Conservation (phyloP, 2,888 invertebrate genomes). For the Cremastobaeus sp. region DNA sequence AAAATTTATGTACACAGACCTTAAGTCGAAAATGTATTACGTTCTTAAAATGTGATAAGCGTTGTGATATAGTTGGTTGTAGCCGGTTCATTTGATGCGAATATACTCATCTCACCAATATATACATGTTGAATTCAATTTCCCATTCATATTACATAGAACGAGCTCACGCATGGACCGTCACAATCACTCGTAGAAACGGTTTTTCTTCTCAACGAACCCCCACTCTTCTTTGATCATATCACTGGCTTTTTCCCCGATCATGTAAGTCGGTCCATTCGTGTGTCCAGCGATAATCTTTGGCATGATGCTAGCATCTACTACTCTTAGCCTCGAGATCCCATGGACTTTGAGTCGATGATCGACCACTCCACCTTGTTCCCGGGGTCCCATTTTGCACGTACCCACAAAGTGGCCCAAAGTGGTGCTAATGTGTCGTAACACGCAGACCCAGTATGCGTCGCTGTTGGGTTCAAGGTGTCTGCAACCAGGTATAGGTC, state of each 20-base stretch:
- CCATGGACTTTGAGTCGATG: slow-evolving; percentile 79
- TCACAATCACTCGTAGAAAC: not conserved
- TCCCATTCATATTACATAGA: too few species aligned
- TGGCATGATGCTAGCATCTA: slow-evolving; percentile 82
- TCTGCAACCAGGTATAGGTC: slow-evolving; percentile 85
- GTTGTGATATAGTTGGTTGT: too few species aligned
- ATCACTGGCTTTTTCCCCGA: slow-evolving; percentile 81
- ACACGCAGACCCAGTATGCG: slow-evolving; percentile 86
- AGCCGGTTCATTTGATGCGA: too few species aligned
- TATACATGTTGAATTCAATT: too few species aligned
- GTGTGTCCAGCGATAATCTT: slow-evolving; percentile 81
- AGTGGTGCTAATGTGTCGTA: slow-evolving; percentile 85
- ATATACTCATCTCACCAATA: too few species aligned
- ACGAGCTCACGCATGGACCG: too few species aligned
- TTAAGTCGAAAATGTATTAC: too few species aligned
- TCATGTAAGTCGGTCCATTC: slow-evolving; percentile 81
- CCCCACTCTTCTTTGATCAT: slow-evolving; percentile 79
- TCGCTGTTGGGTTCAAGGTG: slow-evolving; percentile 82
- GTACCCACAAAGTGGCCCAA: slow-evolving; percentile 81
- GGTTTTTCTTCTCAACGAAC: slow-evolving; percentile 1
- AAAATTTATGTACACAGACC: too few species aligned
- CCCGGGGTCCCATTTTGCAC: slow-evolving; percentile 79
- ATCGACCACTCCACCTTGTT: slow-evolving; percentile 79
- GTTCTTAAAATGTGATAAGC: too few species aligned
- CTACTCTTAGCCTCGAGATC: slow-evolving; percentile 80